Conservation (phyloP, 1,140 invertebrate species). For the Pseudomyrmex flavicornis region DNA sequence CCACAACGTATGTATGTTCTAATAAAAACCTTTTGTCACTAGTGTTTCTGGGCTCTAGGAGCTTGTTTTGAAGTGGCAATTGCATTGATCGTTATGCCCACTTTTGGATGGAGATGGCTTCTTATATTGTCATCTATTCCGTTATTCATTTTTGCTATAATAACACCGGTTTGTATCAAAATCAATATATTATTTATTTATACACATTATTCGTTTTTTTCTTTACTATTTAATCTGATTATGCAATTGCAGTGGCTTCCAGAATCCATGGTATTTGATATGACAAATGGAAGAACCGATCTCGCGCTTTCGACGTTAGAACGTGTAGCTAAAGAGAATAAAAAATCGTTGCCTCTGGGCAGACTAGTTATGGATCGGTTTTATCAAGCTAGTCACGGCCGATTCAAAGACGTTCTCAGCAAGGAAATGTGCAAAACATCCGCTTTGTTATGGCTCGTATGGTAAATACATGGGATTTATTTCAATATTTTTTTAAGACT, state of each 20-base stretch:
- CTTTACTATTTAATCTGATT: no score
- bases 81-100: constrained; percentile 96
- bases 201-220: neutral
- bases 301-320: constrained; percentile 94
- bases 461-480: constrained; percentile 86
- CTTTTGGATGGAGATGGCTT: constrained; percentile 96
- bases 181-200: constrained; percentile 12
- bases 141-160: constrained; percentile 92
- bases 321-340: constrained; percentile 95
- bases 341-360: constrained; percentile 94
- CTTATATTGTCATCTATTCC: constrained; percentile 95
- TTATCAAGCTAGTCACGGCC: constrained; percentile 88
- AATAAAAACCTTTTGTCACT: constrained; percentile 80
- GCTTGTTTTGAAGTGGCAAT: constrained; percentile 96
- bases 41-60: constrained; percentile 98
- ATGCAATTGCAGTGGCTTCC: constrained; percentile 92
- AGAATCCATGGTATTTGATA: constrained; percentile 95
- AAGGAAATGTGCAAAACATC: constrained; percentile 93
- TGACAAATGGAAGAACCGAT: constrained; percentile 93
- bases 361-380: constrained; percentile 92
- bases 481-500: neutral
- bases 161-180: constrained; percentile 89
- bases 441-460: constrained; percentile 96
- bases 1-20: no score
- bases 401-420: constrained; percentile 91